phyloP scores from a whole-genome alignment of 2,113 vertebrate species.

The Melanerpes aurifrons region DNA sequence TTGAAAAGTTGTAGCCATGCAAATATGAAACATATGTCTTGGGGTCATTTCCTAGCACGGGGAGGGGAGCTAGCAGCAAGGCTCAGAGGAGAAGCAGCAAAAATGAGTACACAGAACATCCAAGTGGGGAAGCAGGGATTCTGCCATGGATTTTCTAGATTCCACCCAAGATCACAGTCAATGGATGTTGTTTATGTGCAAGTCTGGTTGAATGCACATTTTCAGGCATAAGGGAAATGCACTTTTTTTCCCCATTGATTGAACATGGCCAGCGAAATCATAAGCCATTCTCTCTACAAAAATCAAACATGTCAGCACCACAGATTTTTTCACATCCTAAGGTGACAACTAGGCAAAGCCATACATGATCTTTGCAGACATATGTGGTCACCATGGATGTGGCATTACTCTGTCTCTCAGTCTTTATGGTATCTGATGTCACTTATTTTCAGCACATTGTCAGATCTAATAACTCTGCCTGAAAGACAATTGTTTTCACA shows the following conservation, averaged over 20 bases:
- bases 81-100: not conserved
- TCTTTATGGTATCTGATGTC: not conserved
- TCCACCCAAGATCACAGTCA: not conserved
- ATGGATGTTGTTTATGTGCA: not conserved
- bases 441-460: not conserved
- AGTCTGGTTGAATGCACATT: not conserved
- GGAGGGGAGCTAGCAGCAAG: not conserved
- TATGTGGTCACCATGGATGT: not conserved
- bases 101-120: not conserved
- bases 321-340: not conserved
- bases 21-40: not conserved
- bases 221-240: not conserved
- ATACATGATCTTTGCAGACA: not conserved
- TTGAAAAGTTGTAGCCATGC: not conserved
- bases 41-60: not conserved
- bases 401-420: not conserved
- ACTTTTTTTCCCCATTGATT: not conserved
- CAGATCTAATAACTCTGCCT: not conserved
- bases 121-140: accelerated
- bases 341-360: not conserved
- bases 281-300: not conserved
- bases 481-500: not conserved
- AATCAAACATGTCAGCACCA: not conserved
- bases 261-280: not conserved
- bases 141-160: not conserved